Evolutionary conservation across 2,888 invertebrate species (phyloP), one percentile per base, ranked within the genome.

Genomic region (Rosalia funebris): DNA sequence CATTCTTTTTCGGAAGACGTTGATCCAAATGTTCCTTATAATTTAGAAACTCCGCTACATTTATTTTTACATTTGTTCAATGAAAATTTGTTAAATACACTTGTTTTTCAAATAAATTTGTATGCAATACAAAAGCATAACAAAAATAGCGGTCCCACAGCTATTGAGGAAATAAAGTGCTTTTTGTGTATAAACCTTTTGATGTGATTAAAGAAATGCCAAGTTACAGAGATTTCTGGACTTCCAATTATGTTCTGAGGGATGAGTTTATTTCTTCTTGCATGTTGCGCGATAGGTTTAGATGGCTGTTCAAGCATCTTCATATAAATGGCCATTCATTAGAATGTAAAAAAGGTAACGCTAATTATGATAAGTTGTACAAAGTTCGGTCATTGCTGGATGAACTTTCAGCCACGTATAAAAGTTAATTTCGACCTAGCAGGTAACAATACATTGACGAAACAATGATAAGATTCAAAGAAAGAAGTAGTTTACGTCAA

Each of bases 201-300:
- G 15, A 69, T 70, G 68, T 63, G 66, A 12, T 57, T 70, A 47
- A 70, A 69, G 41, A 34, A 36, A 46, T 64, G 5, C 65, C 68
- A 2, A 68, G 60, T 57, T 68, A 69, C 34, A 62, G 61, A 25
- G 62, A 68, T 46, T 66, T 69, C 50, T 69, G 69, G 69, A 62
- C 59, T 5, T 54, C 36, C 42, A 47, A 56, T 11, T 48, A 56
- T 53, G 60, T 56, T 42, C 53, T 71, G 17, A 57, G 60, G 11
- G 62, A 66, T 25, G 7, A 25, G n/a, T 66, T 34, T 48, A 69
- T 71, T 52, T 41, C 54, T 20, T 36, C 44, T 19, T 32, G 69
- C n/a, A 69, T 68, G 65, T 31, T 54, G 32, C 20, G 60, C 17
- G 66, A 65, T 42, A 48, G 66, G 45, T 71, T 68, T 54, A 36